Conservation (phyloP, 2,113 vertebrate genomes). For the Rostratula benghalensis region DNA sequence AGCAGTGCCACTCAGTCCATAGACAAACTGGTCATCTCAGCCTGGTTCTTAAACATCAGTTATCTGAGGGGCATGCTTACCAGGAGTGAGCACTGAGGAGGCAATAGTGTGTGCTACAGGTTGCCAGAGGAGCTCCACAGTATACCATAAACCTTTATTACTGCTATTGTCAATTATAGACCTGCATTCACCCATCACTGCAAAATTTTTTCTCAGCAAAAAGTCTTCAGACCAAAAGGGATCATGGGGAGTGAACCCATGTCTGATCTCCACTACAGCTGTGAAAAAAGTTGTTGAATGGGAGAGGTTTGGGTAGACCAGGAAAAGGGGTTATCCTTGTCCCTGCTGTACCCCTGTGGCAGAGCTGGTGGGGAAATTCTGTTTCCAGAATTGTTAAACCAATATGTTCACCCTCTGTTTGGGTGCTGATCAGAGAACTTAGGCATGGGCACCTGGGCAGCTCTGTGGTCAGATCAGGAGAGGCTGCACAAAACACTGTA, state of each 20-base stretch:
- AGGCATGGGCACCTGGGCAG: neutral
- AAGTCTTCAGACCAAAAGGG: neutral
- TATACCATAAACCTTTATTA: neutral
- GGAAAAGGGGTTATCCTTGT: neutral
- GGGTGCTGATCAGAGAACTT: neutral
- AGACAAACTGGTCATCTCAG: neutral
- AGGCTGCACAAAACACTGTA: neutral
- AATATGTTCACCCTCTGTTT: neutral
- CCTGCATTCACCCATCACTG: neutral
- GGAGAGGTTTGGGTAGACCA: neutral
- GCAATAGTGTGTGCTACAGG: neutral
- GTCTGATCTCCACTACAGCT: neutral
- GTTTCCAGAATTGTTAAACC: neutral
- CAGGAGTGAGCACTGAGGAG: neutral
- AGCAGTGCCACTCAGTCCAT: neutral
- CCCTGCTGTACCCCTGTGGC: neutral
- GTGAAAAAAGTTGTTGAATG: neutral
- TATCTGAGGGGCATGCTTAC: neutral
- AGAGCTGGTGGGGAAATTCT: neutral
- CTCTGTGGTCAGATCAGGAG: neutral
- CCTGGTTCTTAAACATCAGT: neutral
- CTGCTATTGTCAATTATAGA: neutral
- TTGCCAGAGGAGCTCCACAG: neutral
- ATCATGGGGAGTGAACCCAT: neutral
- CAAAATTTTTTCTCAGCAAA: neutral